Evolutionary conservation across 2,888 invertebrate species (phyloP), one percentile per base, ranked within the genome.

Genomic region (Ochlodes sylvanus): DNA sequence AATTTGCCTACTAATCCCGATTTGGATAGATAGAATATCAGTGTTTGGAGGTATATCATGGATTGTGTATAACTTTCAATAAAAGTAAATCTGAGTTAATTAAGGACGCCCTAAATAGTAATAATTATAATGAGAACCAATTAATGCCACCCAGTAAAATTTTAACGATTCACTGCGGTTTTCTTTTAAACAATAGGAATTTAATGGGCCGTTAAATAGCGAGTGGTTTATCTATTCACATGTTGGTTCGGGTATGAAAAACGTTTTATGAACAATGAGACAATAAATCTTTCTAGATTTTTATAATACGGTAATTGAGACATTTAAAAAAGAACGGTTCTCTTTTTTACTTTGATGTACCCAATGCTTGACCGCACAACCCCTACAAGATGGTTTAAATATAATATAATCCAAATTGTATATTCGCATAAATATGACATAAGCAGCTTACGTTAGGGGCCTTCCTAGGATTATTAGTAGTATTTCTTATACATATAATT

Each of bases 191-290:
- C 65, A 65, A 65, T 65, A 50, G 65, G 32, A 41, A 41, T 32
- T 57, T 65, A 58, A 65, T 65, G 50, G 57, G 50, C 41, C 58
- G 65, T 66, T 41, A 66, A 66, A 58, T 32, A 42, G 15, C 32
- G 21, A 65, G 38, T 38, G 58, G 34, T 63, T 63, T 57, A 15
- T n/a, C 50, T 47, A 57, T 58, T 12, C n/a, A 52, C 57, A 52
- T 27, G 50, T n/a, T 17, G 57, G 12, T 38, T 10, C 21, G 44
- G 64, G 17, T 56, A 32, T 57, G 56, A 64, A 54, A 56, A 14
- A 34, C 17, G 58, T 52, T 58, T 50, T 41, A 50, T 52, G 58
- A 65, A 65, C 65, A 65, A 65, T 65, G 50, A 41, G 38, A 21
- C 44, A 50, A 65, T 65, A 65, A 65, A 65, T 52, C 65, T 47